Evolutionary conservation across 2,888 invertebrate genomes (phyloP).

Genomic region (Coelinius sp.): DNA sequence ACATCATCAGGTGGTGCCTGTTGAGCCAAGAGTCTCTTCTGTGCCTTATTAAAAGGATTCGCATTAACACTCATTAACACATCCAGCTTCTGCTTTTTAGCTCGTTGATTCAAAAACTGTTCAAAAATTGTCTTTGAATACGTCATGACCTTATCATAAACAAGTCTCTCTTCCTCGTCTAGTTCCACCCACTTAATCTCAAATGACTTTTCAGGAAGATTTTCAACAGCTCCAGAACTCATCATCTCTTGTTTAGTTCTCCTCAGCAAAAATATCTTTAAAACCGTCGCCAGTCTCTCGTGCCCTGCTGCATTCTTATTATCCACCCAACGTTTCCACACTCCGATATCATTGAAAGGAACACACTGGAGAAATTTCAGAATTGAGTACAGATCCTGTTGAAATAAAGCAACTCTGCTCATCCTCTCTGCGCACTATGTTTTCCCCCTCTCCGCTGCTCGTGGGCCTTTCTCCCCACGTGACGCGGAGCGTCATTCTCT

Average conservation of each 20-base stretch:
- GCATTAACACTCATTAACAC: slow-evolving; percentile 18
- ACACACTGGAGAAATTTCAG: slow-evolving; percentile 87
- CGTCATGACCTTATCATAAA: slow-evolving; percentile 83
- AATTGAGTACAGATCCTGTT: slow-evolving; percentile 83
- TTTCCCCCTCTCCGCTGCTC: no score
- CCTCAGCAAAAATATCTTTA: slow-evolving; percentile 88
- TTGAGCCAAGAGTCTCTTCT: slow-evolving; percentile 55
- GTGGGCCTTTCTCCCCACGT: no score
- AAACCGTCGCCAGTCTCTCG: slow-evolving; percentile 86
- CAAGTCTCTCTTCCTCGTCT: slow-evolving; percentile 79
- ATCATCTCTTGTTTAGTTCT: slow-evolving; percentile 89
- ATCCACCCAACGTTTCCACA: slow-evolving; percentile 95
- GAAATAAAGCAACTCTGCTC: no score
- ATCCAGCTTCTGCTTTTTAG: slow-evolving; percentile 76
- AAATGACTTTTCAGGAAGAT: slow-evolving; percentile 76
- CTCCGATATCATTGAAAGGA: slow-evolving; percentile 90
- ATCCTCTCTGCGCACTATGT: no score
- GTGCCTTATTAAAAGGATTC: slow-evolving; percentile 64
- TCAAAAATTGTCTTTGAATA: slow-evolving; percentile 84
- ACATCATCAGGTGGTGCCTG: slow-evolving; percentile 69
- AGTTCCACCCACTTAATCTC: slow-evolving; percentile 77
- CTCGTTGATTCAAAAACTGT: slow-evolving; percentile 82
- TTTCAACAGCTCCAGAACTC: slow-evolving; percentile 75
- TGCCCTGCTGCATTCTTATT: slow-evolving; percentile 85
- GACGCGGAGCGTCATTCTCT: no score